Conservation (phyloP, 2,888 invertebrate species). For the Anorthoa munda region DNA sequence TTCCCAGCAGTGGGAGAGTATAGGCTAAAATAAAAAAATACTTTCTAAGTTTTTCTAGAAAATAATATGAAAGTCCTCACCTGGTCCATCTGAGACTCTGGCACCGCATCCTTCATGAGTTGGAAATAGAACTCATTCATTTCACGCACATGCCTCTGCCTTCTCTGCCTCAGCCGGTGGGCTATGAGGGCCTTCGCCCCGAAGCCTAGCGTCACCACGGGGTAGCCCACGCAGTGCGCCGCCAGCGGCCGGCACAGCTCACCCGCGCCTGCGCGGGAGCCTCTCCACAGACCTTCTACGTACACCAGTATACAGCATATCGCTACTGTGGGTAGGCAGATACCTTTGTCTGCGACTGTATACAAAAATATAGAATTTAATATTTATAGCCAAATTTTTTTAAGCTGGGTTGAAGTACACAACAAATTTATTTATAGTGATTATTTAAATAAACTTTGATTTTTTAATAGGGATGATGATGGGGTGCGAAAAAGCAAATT, state of each 20-base stretch:
- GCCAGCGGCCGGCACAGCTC: constrained; percentile 99
- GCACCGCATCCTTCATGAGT: constrained; percentile 97
- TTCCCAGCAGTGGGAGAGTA: too few relatives aligned
- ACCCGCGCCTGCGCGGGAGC: constrained; percentile 91
- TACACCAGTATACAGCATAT: constrained; percentile 98
- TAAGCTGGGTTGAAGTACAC: too few relatives aligned
- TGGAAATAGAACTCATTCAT: constrained; percentile 99
- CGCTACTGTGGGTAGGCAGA: constrained; percentile 98
- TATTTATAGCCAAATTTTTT: too few relatives aligned
- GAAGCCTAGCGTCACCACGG: constrained; percentile 98
- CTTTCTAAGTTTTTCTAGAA: too few relatives aligned
- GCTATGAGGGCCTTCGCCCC: constrained; percentile 98
- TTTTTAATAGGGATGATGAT: too few relatives aligned
- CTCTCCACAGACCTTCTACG: constrained; percentile 97
- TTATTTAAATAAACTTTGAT: too few relatives aligned
- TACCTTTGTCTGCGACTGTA: constrained; percentile 94
- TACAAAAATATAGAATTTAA: too few relatives aligned
- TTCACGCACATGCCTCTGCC: constrained; percentile 97
- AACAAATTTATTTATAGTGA: too few relatives aligned
- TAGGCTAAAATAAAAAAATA: too few relatives aligned
- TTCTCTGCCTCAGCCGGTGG: constrained; percentile 96
- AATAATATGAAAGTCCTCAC: constrained; percentile 57
- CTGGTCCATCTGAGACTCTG: constrained; percentile 88
- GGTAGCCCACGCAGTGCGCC: constrained; percentile 98
- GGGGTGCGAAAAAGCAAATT: too few relatives aligned